phyloP scores from a whole-genome alignment of 2,113 vertebrate genomes.

The Eulemur macaco region DNA sequence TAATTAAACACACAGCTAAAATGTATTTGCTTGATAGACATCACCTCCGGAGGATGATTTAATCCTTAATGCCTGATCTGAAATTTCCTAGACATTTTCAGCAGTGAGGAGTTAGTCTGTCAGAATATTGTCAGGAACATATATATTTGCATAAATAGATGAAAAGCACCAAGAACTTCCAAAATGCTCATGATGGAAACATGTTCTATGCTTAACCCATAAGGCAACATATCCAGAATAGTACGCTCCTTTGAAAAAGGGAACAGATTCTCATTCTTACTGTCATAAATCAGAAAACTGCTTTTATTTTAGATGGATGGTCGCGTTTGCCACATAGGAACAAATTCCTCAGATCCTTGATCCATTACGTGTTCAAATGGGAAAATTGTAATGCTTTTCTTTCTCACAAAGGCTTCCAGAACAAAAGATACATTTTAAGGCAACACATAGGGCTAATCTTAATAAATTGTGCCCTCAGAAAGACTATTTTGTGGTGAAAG shows the following conservation, averaged over 20 bases:
- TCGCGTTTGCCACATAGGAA: slow-evolving; percentile 5
- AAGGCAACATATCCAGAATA: not conserved
- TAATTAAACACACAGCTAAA: not conserved
- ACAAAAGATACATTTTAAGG: slow-evolving; percentile 49
- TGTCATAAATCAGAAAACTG: slow-evolving; percentile 26
- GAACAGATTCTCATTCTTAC: slow-evolving; percentile 42
- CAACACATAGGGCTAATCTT: not conserved
- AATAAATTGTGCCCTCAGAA: not conserved
- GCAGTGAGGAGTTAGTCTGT: not conserved
- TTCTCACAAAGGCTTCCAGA: slow-evolving; percentile 37
- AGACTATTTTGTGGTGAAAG: slow-evolving; percentile 33
- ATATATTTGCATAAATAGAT: not conserved
- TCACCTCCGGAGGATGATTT: not conserved
- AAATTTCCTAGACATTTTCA: not conserved
- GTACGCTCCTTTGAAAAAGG: slow-evolving; percentile 32
- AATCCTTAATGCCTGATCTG: not conserved
- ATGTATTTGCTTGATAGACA: not conserved
- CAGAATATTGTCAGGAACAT: not conserved
- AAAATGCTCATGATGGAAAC: slow-evolving; percentile 14
- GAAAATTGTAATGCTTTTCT: slow-evolving; percentile 20
- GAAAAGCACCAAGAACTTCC: not conserved
- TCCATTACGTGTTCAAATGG: slow-evolving; percentile 44
- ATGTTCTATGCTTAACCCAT: not conserved
- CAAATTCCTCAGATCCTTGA: not conserved
- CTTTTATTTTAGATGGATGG: slow-evolving; percentile 48